Conservation (phyloP, 2,888 invertebrate genomes). For the Tinea trinotella region DNA sequence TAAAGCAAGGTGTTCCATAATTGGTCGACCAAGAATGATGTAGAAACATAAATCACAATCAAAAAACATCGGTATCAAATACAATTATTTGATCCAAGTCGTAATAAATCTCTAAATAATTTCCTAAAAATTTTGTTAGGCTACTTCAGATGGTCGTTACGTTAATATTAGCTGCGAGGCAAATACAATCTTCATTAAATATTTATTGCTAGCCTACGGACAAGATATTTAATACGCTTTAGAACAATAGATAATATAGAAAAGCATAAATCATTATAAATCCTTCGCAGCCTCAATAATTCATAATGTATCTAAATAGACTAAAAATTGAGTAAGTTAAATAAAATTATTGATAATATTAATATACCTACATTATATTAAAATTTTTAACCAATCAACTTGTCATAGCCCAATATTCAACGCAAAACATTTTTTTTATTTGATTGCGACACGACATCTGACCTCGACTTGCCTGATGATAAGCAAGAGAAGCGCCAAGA, state of each 20-base stretch:
- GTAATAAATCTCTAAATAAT: slow-evolving; percentile 67
- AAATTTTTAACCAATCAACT: no score
- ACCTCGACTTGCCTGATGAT: no score
- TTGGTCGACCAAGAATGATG: background rate
- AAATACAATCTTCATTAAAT: slow-evolving; percentile 62
- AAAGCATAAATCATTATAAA: no score
- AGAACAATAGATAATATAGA: background rate
- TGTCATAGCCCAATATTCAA: no score
- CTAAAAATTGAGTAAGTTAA: no score
- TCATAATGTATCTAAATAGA: no score
- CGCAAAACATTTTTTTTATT: no score
- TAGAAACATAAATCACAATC: slow-evolving; percentile 57
- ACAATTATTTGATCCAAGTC: slow-evolving; percentile 50
- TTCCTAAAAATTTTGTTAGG: slow-evolving; percentile 43
- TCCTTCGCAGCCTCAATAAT: no score
- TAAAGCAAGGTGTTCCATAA: background rate
- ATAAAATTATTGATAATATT: no score
- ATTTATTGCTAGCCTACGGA: slow-evolving; percentile 27
- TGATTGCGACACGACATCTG: no score
- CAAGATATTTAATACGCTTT: slow-evolving; percentile 1
- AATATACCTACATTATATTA: no score
- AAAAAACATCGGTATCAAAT: slow-evolving; percentile 46
- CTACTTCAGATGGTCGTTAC: slow-evolving; percentile 69
- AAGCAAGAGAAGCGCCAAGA: no score
- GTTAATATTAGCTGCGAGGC: slow-evolving; percentile 38